Conservation (phyloP, 2,797 vertebrate species). For the Antennarius maculatus region DNA sequence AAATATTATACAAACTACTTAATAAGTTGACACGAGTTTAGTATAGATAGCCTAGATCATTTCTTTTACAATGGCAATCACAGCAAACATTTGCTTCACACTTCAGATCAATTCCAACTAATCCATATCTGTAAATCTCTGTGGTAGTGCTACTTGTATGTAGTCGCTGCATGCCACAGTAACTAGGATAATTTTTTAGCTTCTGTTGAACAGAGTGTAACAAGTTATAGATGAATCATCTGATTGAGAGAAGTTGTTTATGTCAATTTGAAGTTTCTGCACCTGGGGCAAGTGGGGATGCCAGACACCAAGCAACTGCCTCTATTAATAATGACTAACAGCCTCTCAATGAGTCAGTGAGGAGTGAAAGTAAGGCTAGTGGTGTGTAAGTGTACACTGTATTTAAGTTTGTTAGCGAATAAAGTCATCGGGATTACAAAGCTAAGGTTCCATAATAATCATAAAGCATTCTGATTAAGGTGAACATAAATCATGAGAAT, state of each 20-base stretch:
- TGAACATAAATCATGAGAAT: slow-evolving; percentile 10
- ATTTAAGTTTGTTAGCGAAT: slow-evolving; percentile 4
- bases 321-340: slow-evolving; percentile 72
- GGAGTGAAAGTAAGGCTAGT: slow-evolving; percentile 61
- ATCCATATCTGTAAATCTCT: slow-evolving; percentile 37
- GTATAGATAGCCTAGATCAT: not conserved
- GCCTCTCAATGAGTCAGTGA: slow-evolving; percentile 60
- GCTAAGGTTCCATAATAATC: slow-evolving; percentile 2
- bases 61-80: slow-evolving; percentile 9
- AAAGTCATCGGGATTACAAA: slow-evolving; percentile 8
- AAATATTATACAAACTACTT: not conserved
- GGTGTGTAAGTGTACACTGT: slow-evolving; percentile 31
- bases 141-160: slow-evolving; percentile 7
- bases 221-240: slow-evolving; percentile 73
- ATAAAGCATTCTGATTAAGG: slow-evolving; percentile 12
- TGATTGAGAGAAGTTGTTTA: slow-evolving; percentile 71
- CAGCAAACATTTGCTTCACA: slow-evolving; percentile 20
- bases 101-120: slow-evolving; percentile 15
- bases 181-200: slow-evolving; percentile 52
- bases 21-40: slow-evolving; percentile 5
- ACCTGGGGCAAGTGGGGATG: slow-evolving; percentile 73
- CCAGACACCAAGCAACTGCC: slow-evolving; percentile 71
- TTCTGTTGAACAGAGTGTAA: slow-evolving; percentile 51
- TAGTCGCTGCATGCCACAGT: slow-evolving; percentile 33
- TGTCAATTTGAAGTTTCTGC: slow-evolving; percentile 77